phyloP scores from a whole-genome alignment of 2,797 vertebrate species.

The Salarias fasciatus region DNA sequence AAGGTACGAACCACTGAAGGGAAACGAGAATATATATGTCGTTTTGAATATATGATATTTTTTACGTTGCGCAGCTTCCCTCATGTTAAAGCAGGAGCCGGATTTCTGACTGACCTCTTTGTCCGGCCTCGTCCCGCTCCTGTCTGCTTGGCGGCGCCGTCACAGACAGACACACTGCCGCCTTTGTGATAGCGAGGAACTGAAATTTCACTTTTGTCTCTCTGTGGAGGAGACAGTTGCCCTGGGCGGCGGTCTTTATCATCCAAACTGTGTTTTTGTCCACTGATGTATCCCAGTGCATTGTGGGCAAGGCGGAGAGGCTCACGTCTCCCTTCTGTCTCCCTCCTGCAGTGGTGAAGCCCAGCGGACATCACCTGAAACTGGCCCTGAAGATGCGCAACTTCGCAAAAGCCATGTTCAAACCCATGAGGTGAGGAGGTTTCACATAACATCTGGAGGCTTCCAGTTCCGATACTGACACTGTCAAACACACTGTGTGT shows the following conservation, averaged over 20 bases:
- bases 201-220: constrained; percentile 43
- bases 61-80: too few species aligned
- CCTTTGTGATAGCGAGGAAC: constrained; percentile 54
- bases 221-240: constrained; percentile 38
- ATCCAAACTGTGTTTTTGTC: constrained; percentile 26
- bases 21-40: too few species aligned
- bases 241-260: constrained; percentile 21
- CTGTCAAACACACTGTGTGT: too few species aligned
- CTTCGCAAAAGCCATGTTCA: constrained; percentile 97
- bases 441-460: too few species aligned
- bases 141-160: constrained; percentile 26
- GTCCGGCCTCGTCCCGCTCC: neutral
- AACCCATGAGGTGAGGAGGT: constrained; percentile 94
- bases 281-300: too few species aligned
- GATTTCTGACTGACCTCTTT: constrained; percentile 47
- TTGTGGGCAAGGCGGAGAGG: too few species aligned
- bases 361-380: constrained; percentile 96
- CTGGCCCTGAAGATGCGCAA: constrained; percentile 91
- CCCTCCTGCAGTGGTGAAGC: constrained; percentile 89
- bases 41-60: too few species aligned
- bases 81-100: neutral
- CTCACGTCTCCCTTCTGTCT: neutral
- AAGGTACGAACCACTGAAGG: constrained; percentile 80
- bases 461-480: too few species aligned
- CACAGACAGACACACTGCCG: constrained; percentile 51